Evolutionary conservation across 2,797 vertebrate genomes (phyloP), one percentile per base, ranked within the genome.

Genomic region (Falco columbarius): DNA sequence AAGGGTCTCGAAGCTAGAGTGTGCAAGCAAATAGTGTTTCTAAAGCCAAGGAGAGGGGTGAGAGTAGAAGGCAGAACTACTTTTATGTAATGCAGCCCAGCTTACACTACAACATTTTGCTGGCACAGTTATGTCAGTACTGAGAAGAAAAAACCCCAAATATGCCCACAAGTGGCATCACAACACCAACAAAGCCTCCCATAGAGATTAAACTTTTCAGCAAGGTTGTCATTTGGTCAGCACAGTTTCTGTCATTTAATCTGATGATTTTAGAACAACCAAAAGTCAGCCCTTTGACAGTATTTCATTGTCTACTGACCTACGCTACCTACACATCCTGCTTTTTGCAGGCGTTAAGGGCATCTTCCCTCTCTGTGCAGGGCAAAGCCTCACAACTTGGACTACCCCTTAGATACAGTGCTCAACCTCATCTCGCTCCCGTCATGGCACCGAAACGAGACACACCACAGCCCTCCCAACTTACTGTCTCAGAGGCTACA

Each of bases 121-220:
- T 94, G 91, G 92, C 95, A 96, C 74, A 92, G 77, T 96, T 96
- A 91, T 91, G 93, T 90, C 95, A 95, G 91, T 3, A 94, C 84
- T 12, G 3, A 92, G 89, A 88, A 95, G 21, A 21, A 90, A 87
- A 89, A 92, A 72, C 7, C 47, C 93, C 63, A 96, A 96, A 95
- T 32, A 95, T 56, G 0, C 91, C 89, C 94, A 96, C 95, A 92
- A 96, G 79, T 86, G 81, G 91, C 94, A 92, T 93, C 84, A 81
- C 75, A 58, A 86, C 22, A 65, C 89, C 95, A 92, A 71, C 86
- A 94, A 86, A 94, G 67, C 75, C 81, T 95, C 81, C 84, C 65
- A 65, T 40, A 34, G 74, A 93, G 51, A 92, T 13, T 22, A 63
- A 90, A 92, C 72, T 75, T 92, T 63, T 83, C 87, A 95, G 54